Evolutionary conservation across 2,797 vertebrate genomes (phyloP), one percentile per base, ranked within the genome.

Genomic region (Cuculus canorus): DNA sequence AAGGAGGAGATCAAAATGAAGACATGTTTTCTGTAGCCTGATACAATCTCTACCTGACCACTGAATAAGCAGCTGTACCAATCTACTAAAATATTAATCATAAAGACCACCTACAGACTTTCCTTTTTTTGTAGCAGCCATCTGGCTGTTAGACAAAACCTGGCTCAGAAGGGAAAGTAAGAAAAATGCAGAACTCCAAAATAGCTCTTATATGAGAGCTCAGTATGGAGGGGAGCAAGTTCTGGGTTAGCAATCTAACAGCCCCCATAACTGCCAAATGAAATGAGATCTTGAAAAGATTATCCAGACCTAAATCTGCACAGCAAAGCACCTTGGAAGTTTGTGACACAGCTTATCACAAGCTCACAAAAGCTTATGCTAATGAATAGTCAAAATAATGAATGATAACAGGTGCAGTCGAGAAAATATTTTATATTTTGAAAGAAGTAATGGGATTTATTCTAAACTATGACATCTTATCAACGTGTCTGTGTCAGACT

Each of bases 41-140:
- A 56, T 18, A 54, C n/a, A 70, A 64, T 91, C 35, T 71, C 27
- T 94, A 45, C 85, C 73, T 94, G 75, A 81, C 60, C 65, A 78
- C 53, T 2, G 10, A 64, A 88, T 61, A 94, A 78, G 65, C 41
- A 87, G 32, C 72, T 90, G 35, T 50, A 92, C 37, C 60, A 71
- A 61, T 91, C 72, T 68, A 64, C 45, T 94, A 75, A 95, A 93
- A 96, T 86, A 90, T 91, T 91, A 92, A 71, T 95, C 79, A 90
- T 21, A 78, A 71, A 92, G 82, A 64, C 72, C 87, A 95, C 79
- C 84, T 85, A 94, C 78, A 75, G 45, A 21, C 45, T 37, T 87
- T 77, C 25, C 39, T n/a, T 83, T 45, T 6, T 85, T 93, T 60
- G 75, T 75, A 93, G 33, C 35, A 95, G 21, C 96, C 95, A 92